phyloP scores from a whole-genome alignment of 2,113 vertebrate genomes.

The Plestiodon gilberti region DNA sequence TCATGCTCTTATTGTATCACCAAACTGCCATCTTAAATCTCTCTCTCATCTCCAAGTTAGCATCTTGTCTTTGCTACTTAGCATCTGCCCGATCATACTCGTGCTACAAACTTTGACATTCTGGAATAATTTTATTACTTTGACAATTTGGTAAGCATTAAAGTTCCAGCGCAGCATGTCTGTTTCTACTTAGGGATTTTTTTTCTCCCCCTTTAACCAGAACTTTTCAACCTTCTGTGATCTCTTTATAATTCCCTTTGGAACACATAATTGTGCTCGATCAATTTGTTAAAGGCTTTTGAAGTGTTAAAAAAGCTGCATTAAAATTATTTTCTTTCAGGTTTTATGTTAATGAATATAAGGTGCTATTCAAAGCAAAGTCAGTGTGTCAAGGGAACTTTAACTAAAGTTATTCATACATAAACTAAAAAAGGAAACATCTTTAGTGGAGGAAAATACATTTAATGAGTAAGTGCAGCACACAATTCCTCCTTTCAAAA shows the following conservation, averaged over 20 bases:
- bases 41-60: conserved; percentile 39
- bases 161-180: conserved; percentile 66
- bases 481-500: conserved; percentile 89
- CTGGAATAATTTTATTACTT: conserved; percentile 62
- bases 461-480: conserved; percentile 87
- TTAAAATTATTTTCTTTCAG: conserved; percentile 88
- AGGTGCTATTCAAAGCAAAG: conserved; percentile 86
- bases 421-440: conserved; percentile 88
- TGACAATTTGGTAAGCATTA: conserved; percentile 59
- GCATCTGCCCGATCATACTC: not conserved
- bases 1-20: conserved; percentile 30
- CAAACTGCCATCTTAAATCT: conserved; percentile 11
- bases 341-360: conserved; percentile 88
- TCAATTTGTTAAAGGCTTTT: conserved; percentile 87
- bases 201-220: conserved; percentile 65
- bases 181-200: conserved; percentile 73
- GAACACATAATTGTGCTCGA: conserved; percentile 84
- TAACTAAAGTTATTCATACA: conserved; percentile 86
- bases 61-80: conserved; percentile 32
- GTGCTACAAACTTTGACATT: conserved; percentile 44
- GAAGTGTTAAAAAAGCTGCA: conserved; percentile 86
- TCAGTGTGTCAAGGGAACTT: conserved; percentile 86
- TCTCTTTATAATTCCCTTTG: conserved; percentile 84
- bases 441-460: conserved; percentile 85
- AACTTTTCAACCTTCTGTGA: conserved; percentile 85